Base-by-base conservation (phyloP, 2,113 vertebrate species). In the Callocephalon fimbriatum region DNA sequence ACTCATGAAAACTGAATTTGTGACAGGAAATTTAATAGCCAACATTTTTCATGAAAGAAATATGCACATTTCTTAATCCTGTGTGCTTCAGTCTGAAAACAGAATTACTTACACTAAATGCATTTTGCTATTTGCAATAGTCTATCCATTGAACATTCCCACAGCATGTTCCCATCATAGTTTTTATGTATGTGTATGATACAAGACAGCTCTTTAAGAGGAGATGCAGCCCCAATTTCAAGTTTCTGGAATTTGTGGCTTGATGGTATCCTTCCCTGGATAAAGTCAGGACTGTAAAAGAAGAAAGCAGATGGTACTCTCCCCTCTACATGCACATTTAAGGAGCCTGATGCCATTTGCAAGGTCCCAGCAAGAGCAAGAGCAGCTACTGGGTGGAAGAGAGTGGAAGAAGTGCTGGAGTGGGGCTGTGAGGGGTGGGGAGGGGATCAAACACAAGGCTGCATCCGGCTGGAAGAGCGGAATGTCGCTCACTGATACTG, bases 141-240 rank as follows among this genome's bases (percentile, higher is more conserved):
- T 12, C 1, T 14, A 10, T 14, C 22, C 17, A 26, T 58, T 6
- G 25, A 53, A 44, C 45, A 29, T n/a, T 45, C 35, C 51, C 78
- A 8, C 68, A 71, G 45, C 53, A 17, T 0, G 1, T 4, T 58
- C 27, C 53, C 18, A 12, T 20, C 29, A 0, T 15, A 27, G 7
- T 22, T 56, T 45, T 42, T 31, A 1, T 9, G 9, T 3, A 22
- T 3, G 8, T 38, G 77, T 67, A 56, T 45, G 44, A 31, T 14
- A 21, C 19, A 10, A 38, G 59, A 6, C 2, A 12, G 17, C 38
- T 50, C 75, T 42, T 37, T 14, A 27, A 53, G 59, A 70, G 50
- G 56, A 77, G 76, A 17, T 32, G 35, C 50, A 81, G 59, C 54
- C 53, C 71, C 68, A 44, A 23, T 58, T 58, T 20, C 67, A 20